These are phyloP conservation scores for Macquaria australasica DNA, from an alignment of 2,113 vertebrate genomes.

Conservation along the genomic window DNA sequence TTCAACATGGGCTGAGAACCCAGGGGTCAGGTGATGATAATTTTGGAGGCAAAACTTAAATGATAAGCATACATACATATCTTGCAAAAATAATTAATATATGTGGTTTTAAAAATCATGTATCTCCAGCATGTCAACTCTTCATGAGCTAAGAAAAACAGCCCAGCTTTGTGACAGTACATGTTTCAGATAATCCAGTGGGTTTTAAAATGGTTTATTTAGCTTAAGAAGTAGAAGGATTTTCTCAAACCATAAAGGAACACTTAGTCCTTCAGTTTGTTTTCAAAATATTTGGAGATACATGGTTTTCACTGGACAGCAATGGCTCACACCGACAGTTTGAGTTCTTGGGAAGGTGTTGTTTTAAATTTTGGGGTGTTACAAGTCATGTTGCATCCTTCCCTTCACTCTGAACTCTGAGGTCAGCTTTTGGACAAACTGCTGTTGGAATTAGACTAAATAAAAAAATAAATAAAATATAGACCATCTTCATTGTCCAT, in stretches of 20 bases:
- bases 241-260: not conserved
- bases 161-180: not conserved
- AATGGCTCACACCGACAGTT: not conserved
- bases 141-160: not conserved
- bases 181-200: not conserved
- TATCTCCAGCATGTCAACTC: not conserved
- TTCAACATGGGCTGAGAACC: not conserved
- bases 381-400: not conserved
- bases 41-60: not conserved
- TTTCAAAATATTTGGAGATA: not conserved
- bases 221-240: not conserved
- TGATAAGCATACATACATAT: not conserved
- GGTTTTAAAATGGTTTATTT: not conserved
- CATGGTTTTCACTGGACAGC: not conserved
- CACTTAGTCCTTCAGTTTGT: not conserved
- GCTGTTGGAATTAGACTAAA: slow-evolving; percentile 30
- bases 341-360: not conserved
- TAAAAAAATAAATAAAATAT: slow-evolving; percentile 16
- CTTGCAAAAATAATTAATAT: not conserved
- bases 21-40: not conserved
- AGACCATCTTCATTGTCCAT: slow-evolving; percentile 57
- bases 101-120: not conserved
- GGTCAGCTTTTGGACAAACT: slow-evolving; percentile 29
- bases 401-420: slow-evolving; percentile 9
- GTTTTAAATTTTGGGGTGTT: not conserved